Evolutionary conservation across 2,797 vertebrate species (phyloP).

Genomic region (Falco biarmicus): DNA sequence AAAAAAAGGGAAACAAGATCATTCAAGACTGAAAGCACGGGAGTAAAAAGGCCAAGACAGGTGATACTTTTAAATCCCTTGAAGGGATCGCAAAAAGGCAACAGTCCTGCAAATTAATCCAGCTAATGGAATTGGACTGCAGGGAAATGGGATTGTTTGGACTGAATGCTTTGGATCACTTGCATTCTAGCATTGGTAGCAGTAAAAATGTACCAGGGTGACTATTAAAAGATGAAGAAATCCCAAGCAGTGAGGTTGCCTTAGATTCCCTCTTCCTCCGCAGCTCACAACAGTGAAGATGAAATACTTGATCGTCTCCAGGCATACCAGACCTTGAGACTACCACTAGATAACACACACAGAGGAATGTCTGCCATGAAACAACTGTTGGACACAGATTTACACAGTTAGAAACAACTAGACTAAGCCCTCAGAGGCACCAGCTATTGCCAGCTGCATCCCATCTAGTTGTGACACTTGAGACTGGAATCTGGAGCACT

Average conservation of each 20-base stretch:
- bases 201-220: background rate
- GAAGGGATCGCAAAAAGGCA: background rate
- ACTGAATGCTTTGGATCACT: background rate
- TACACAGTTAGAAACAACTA: background rate
- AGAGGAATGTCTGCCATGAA: slow-evolving; percentile 6
- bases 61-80: background rate
- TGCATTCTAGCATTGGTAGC: background rate
- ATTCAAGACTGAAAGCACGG: background rate
- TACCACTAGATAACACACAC: background rate
- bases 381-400: background rate
- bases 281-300: background rate
- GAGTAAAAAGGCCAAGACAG: background rate
- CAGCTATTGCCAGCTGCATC: slow-evolving; percentile 27
- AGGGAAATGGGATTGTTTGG: background rate
- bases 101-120: background rate
- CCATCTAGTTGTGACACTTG: slow-evolving; percentile 7
- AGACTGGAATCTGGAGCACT: slow-evolving; percentile 17
- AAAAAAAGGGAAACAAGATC: background rate
- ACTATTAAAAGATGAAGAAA: background rate
- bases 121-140: background rate
- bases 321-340: background rate
- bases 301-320: background rate
- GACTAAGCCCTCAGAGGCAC: background rate
- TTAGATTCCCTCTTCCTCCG: background rate
- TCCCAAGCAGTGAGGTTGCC: background rate